A percentile compares a stretch with the other conserved stretches of the same genome.
Evolutionary conservation across 1,140 invertebrate species (phyloP).

Genomic region (Phymorhynchus buccinoides): DNA sequence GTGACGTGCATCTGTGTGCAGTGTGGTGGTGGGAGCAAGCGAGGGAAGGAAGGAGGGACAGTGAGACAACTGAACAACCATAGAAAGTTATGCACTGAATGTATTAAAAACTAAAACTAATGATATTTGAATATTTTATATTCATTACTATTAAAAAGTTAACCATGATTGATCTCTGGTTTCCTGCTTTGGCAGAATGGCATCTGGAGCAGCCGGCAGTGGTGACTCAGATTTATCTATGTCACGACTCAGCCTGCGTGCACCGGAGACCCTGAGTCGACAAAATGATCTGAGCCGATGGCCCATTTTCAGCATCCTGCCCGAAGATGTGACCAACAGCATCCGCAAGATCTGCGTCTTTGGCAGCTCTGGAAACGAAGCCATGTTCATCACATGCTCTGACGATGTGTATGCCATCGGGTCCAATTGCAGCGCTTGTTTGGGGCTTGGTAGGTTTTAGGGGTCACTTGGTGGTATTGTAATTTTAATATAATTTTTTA

Average conservation of each 20-base stretch:
- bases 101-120: too few relatives aligned
- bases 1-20: too few relatives aligned
- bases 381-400: constrained; percentile 78
- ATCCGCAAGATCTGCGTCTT: constrained; percentile 79
- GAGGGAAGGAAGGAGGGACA: too few relatives aligned
- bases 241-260: neutral
- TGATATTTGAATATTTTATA: too few relatives aligned
- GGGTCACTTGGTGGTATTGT: neutral
- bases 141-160: too few relatives aligned
- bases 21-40: too few relatives aligned
- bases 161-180: neutral
- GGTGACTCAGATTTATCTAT: neutral
- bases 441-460: constrained; percentile 77
- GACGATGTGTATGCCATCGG: constrained; percentile 80
- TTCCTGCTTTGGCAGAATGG: neutral
- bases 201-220: neutral
- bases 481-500: too few relatives aligned
- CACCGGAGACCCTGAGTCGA: constrained; percentile 15
- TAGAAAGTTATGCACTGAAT: too few relatives aligned
- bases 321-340: constrained; percentile 75
- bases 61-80: too few relatives aligned
- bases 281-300: constrained; percentile 76
- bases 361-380: constrained; percentile 80
- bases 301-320: constrained; percentile 79
- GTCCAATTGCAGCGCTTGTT: constrained; percentile 78